These are phyloP conservation scores for Epicauta chinensis DNA, from an alignment of 1,140 invertebrate species.

Conservation along the genomic window DNA sequence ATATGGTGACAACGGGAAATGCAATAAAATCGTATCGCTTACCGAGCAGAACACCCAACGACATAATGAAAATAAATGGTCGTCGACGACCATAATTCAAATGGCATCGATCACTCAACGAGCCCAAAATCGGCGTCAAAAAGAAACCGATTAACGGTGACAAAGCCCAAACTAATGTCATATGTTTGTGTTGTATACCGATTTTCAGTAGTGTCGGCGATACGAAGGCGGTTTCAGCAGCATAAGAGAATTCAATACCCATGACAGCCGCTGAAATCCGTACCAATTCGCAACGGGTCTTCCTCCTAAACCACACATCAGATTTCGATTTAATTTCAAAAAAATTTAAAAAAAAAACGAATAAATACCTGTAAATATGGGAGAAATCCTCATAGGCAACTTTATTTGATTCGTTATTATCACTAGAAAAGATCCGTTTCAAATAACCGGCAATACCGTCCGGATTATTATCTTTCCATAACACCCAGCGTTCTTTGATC, in stretches of 20 bases:
- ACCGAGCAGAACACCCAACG: constrained; percentile 84
- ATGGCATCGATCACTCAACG: constrained; percentile 83
- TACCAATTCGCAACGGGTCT: constrained; percentile 75
- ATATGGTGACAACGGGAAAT: neutral
- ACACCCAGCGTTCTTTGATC: constrained; percentile 49
- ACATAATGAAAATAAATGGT: constrained; percentile 86
- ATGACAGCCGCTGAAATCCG: constrained; percentile 89
- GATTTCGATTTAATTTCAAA: neutral
- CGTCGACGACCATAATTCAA: constrained; percentile 74
- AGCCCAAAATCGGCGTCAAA: constrained; percentile 85
- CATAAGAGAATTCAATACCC: constrained; percentile 96
- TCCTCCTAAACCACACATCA: constrained; percentile 51
- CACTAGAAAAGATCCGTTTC: neutral
- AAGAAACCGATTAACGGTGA: constrained; percentile 90
- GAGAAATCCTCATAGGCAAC: constrained; percentile 55
- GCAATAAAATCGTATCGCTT: constrained; percentile 29
- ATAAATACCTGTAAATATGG: constrained; percentile 66
- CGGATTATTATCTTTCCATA: constrained; percentile 54
- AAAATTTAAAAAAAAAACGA: constrained; percentile 1
- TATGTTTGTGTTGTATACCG: constrained; percentile 81
- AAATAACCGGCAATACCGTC: constrained; percentile 38
- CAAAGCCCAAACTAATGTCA: constrained; percentile 93
- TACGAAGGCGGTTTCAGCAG: constrained; percentile 94
- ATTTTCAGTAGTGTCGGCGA: constrained; percentile 91
- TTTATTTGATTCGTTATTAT: neutral